Evolutionary conservation across 2,113 vertebrate species (phyloP).

Genomic region (human): GRCh38 chr3:77559001-77559500

Average conservation of each 20-base stretch:
- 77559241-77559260: background rate
- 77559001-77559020: background rate
- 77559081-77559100: background rate
- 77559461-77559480: background rate
- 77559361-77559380: background rate
- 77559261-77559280: background rate
- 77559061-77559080: background rate
- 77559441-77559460: background rate
- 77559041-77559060: background rate
- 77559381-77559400: background rate
- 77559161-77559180: background rate
- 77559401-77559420: background rate
- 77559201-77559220: background rate
- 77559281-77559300: background rate
- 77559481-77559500: background rate
- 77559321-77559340: background rate
- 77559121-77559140: background rate
- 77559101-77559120: background rate
- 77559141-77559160: background rate
- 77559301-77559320: background rate
- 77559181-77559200: background rate
- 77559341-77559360: background rate
- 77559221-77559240: background rate
- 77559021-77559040: background rate
- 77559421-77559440: background rate